phyloP scores from a whole-genome alignment of 2,797 vertebrate species.

The Ambastaia sidthimunki region DNA sequence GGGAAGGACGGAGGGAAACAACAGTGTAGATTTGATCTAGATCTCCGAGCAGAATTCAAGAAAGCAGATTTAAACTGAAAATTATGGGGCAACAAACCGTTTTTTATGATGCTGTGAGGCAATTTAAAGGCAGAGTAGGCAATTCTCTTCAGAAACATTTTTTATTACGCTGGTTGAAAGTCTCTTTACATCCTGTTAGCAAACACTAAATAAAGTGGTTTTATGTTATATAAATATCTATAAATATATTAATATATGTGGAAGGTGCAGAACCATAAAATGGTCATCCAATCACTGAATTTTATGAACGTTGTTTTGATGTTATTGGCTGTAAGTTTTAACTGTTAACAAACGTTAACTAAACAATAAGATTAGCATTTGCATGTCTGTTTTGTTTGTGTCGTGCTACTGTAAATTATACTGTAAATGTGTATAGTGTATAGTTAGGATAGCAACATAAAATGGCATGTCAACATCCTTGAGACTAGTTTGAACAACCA shows the following conservation, averaged over 20 bases:
- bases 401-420: neutral
- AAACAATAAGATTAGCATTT: neutral
- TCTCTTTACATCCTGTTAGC: too few species aligned
- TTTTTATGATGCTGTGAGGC: conserved; percentile 25
- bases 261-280: too few species aligned
- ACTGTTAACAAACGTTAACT: conserved; percentile 50
- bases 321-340: conserved; percentile 39
- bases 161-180: too few species aligned
- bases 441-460: too few species aligned
- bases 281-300: neutral
- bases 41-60: neutral
- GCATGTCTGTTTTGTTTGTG: neutral
- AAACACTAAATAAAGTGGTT: too few species aligned
- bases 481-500: neutral
- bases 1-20: neutral
- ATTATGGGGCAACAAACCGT: neutral
- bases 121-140: neutral
- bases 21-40: conserved; percentile 21
- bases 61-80: neutral
- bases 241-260: too few species aligned
- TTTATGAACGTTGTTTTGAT: conserved; percentile 17
- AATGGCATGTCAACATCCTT: too few species aligned
- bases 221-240: too few species aligned
- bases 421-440: neutral
- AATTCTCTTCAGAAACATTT: neutral